Conservation (phyloP, 2,888 invertebrate species). For the Drosophila phalerata region DNA sequence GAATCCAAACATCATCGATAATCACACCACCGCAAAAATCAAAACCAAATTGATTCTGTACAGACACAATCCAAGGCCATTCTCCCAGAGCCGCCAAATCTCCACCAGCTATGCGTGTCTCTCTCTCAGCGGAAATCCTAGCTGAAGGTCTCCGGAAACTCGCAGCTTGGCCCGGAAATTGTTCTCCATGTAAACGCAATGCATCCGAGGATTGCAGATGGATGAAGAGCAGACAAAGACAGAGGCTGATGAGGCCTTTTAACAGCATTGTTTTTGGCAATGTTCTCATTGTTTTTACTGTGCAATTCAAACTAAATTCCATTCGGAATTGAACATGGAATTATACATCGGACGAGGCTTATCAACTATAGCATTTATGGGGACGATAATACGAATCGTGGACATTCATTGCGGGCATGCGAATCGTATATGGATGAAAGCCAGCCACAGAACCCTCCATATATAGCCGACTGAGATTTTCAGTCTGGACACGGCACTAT, state of each 20-base stretch:
- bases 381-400: conserved; percentile 45
- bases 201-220: conserved; percentile 16
- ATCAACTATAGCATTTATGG: conserved; percentile 54
- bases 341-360: conserved; percentile 62
- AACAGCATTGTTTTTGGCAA: conserved; percentile 22
- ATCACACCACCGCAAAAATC: conserved; percentile 80
- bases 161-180: conserved; percentile 46
- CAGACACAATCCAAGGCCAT: conserved; percentile 79
- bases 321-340: conserved; percentile 23
- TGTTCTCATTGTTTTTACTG: conserved; percentile 54
- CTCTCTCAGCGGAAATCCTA: background rate
- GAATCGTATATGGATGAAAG: conserved; percentile 6
- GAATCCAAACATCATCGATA: conserved; percentile 60
- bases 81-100: conserved; percentile 41
- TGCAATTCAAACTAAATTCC: conserved; percentile 62
- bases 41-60: conserved; percentile 66
- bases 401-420: conserved; percentile 17
- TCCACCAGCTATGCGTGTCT: conserved; percentile 70
- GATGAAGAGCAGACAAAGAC: conserved; percentile 16
- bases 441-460: conserved; percentile 5
- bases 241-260: conserved; percentile 19
- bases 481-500: background rate
- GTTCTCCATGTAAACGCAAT: conserved; percentile 55
- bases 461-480: conserved; percentile 59
- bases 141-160: background rate